Evolutionary conservation across 2,888 invertebrate species (phyloP).

Genomic region (Microctonus hyperodae): DNA sequence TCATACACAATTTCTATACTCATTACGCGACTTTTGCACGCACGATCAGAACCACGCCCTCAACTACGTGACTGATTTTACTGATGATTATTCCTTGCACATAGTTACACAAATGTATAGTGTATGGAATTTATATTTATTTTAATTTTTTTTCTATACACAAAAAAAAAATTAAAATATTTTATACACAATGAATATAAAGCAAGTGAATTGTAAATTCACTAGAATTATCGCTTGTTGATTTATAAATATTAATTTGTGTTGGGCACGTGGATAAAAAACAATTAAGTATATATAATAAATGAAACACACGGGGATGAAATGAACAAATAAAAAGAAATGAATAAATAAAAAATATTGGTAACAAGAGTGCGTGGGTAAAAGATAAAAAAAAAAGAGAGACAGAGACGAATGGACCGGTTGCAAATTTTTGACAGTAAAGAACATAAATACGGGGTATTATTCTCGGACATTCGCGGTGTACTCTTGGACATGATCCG

Average conservation of each 20-base stretch:
- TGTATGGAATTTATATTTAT: too few species aligned
- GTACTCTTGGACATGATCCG: constrained; percentile 19
- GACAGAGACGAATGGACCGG: constrained; percentile 34
- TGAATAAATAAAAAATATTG: constrained; percentile 25
- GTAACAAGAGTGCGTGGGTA: constrained; percentile 29
- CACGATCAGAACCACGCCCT: background rate
- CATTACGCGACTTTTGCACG: background rate
- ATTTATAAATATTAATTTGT: background rate
- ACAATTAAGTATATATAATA: background rate
- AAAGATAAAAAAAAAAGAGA: constrained; percentile 20
- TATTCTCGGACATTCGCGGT: constrained; percentile 54
- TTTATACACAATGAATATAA: background rate
- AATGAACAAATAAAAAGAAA: too few species aligned
- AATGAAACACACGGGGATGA: background rate
- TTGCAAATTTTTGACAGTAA: constrained; percentile 47
- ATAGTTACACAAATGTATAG: background rate
- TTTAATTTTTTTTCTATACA: background rate
- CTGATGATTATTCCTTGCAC: background rate
- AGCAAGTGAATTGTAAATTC: background rate
- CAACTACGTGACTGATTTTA: background rate
- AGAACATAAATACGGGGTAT: constrained; percentile 61
- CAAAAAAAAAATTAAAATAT: background rate
- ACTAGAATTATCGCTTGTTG: background rate
- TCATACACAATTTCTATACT: background rate
- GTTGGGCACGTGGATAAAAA: background rate